These are phyloP conservation scores for Machaerirhynchus nigripectus DNA, from an alignment of 2,113 vertebrate genomes.

Conservation along the genomic window DNA sequence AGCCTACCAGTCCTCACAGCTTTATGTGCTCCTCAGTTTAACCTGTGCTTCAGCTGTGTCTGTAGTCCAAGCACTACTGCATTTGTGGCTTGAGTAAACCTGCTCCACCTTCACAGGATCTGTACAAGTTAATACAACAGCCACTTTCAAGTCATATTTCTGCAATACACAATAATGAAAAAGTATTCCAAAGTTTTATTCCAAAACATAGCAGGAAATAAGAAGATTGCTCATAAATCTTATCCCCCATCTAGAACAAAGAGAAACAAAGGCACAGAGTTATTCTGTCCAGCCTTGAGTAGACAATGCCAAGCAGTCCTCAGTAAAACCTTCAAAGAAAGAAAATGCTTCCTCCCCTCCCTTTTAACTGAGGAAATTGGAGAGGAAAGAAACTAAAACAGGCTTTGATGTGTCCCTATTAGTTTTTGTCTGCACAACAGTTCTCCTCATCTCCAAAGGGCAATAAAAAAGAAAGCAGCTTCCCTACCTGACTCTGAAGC, in stretches of 20 bases:
- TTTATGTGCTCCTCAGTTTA: background rate
- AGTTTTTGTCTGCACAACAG: background rate
- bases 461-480: background rate
- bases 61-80: background rate
- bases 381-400: background rate
- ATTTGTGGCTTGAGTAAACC: background rate
- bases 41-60: accelerated
- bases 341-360: background rate
- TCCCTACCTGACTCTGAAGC: background rate
- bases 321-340: background rate
- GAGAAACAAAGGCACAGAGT: background rate
- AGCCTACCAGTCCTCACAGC: background rate
- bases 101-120: background rate
- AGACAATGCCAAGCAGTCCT: background rate
- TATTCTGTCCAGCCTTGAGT: background rate
- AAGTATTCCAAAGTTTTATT: background rate
- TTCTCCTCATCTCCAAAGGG: background rate
- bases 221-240: background rate
- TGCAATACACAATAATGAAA: background rate
- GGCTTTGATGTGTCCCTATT: background rate
- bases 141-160: background rate
- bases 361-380: background rate
- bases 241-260: background rate
- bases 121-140: background rate
- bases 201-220: background rate